phyloP scores from a whole-genome alignment of 2,888 invertebrate genomes.

The Rotaria sp. region DNA sequence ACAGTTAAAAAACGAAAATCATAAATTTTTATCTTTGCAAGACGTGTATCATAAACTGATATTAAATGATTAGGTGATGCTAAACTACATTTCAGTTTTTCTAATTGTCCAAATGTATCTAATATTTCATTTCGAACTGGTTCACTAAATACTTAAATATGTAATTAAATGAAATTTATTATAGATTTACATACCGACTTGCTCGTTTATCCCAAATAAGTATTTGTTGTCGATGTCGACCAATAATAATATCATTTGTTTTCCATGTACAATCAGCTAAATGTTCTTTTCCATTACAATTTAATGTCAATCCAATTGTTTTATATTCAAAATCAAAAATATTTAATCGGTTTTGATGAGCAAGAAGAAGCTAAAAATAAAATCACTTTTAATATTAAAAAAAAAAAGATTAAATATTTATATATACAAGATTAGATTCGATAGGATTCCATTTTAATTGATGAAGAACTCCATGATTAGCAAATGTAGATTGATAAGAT shows the following conservation, averaged over 20 bases:
- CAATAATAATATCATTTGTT: neutral
- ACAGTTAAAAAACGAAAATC: slow-evolving; percentile 22
- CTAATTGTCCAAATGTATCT: neutral
- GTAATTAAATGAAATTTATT: too few relatives aligned
- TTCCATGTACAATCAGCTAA: slow-evolving; percentile 23
- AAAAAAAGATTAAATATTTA: neutral
- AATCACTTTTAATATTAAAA: neutral
- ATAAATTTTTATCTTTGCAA: slow-evolving; percentile 10
- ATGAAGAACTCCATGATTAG: slow-evolving; percentile 1
- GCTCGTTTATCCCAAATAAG: slow-evolving; percentile 27
- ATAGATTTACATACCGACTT: neutral
- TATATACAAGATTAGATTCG: neutral
- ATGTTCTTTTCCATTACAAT: neutral
- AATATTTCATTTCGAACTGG: slow-evolving; percentile 5
- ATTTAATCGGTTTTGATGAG: neutral
- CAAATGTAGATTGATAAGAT: neutral
- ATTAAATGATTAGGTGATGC: neutral
- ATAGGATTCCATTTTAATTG: neutral
- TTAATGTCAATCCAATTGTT: neutral
- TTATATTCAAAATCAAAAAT: neutral
- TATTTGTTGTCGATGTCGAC: neutral
- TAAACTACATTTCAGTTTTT: slow-evolving; percentile 14
- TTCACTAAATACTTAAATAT: neutral
- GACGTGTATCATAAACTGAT: neutral
- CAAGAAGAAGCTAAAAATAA: neutral